A percentile compares a stretch with the other conserved stretches of the same genome.
phyloP scores from a whole-genome alignment of 2,113 vertebrate genomes.

The Calyptomena viridis region DNA sequence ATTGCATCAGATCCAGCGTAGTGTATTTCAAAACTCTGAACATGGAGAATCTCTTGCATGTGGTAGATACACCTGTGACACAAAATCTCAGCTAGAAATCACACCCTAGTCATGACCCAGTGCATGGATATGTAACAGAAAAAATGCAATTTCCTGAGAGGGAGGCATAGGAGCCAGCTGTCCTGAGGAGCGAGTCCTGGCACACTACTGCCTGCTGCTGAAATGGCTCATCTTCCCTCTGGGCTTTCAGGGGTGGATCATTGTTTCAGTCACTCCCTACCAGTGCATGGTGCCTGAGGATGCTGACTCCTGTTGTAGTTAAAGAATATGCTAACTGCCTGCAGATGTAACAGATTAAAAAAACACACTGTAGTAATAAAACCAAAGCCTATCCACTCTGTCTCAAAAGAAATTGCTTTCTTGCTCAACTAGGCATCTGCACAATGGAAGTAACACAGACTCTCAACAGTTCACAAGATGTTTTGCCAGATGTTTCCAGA shows the following conservation, averaged over 20 bases:
- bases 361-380: background rate
- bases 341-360: background rate
- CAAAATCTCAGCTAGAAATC: background rate
- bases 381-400: background rate
- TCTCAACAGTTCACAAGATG: background rate
- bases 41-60: background rate
- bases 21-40: background rate
- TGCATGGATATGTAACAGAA: background rate
- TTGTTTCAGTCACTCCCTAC: background rate
- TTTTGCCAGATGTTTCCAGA: background rate
- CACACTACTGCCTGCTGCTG: slow-evolving; percentile 11
- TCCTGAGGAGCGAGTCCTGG: background rate
- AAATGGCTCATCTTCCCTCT: slow-evolving; percentile 22
- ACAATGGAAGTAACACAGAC: background rate
- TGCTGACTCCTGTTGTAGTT: background rate
- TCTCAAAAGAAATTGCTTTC: background rate
- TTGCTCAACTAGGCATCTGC: background rate
- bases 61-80: background rate
- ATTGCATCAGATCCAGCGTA: background rate
- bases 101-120: no score
- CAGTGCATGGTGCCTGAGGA: background rate
- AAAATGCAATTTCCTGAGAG: background rate
- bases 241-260: background rate
- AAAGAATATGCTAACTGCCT: slow-evolving; percentile 20
- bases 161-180: background rate